Percentiles rank a stretch among this genome's conserved stretches.
phyloP scores from a whole-genome alignment of 2,113 vertebrate genomes.

The Entelurus aequoreus region DNA sequence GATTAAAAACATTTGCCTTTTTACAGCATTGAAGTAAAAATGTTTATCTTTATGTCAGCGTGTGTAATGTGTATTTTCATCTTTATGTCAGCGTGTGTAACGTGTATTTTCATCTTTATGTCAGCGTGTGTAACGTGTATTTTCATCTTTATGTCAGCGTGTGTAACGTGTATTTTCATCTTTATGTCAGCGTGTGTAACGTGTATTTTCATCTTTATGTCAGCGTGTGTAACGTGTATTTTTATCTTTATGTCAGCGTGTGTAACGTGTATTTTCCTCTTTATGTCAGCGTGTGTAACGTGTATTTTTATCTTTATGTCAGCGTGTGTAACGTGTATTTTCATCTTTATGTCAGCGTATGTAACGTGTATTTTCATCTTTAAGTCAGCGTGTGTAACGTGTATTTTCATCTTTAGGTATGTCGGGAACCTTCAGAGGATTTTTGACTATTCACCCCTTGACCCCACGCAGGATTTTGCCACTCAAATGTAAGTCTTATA shows the following conservation, averaged over 20 bases:
- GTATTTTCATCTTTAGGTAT: constrained; percentile 76
- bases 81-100: constrained; percentile 53
- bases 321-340: no score
- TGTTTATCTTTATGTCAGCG: no score
- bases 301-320: no score
- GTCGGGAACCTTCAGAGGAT: constrained; percentile 95
- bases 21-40: no score
- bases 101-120: constrained; percentile 61
- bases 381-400: neutral
- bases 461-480: constrained; percentile 94
- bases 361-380: neutral
- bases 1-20: no score
- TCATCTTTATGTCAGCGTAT: neutral
- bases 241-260: no score
- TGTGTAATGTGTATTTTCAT: constrained; percentile 39
- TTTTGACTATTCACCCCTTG: constrained; percentile 95
- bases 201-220: constrained; percentile 63
- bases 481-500: constrained; percentile 91
- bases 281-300: no score
- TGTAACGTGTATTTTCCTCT: no score
- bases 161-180: constrained; percentile 40
- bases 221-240: constrained; percentile 22
- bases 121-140: constrained; percentile 16
- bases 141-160: constrained; percentile 68
- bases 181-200: constrained; percentile 51